Evolutionary conservation across 2,113 vertebrate species (phyloP), one percentile per base, ranked within the genome.

Genomic region (Ornithorhynchus anatinus): DNA sequence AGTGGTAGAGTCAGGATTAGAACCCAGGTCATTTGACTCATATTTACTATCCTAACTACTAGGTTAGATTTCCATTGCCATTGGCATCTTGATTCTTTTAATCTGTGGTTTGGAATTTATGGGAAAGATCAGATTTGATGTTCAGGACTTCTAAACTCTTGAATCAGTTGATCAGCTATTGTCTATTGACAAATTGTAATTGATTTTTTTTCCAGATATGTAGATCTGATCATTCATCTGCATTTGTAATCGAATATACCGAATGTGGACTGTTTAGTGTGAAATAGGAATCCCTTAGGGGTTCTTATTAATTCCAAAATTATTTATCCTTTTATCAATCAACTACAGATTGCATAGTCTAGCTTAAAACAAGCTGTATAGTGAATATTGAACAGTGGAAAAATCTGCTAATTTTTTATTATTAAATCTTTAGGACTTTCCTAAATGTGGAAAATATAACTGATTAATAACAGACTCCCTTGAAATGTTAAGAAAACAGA

Each of bases 241-340:
- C 82, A 69, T 85, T 48, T 68, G 75, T 88, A 89, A 86, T n/a
- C 87, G 72, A 73, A 78, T 59, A 66, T 81, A 67, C 62, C 59
- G 58, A 69, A 59, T 75, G 56, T 91, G 70, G 43, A 70, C 56
- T 90, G 59, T 80, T 81, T 81, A 72, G 73, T 74, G 64, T 80
- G 77, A 72, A 87, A 77, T 60, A 70, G 60, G 29, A 59, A 32
- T 86, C 68, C 77, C 85, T 48, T 56, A 86, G 75, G 73, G 58
- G 42, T 6, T 37, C 59, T 59, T 81, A 80, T 83, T 90, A 90
- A 77, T 74, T 77, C 69, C 76, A 62, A 91, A 86, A 90, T 91
- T 86, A 78, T 89, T 88, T 84, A 59, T 75, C 81, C 86, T 84
- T 89, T 88, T 85, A 83, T 88, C 90, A 91, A 90, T 91, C 76